These are phyloP conservation scores for Sphenopsis melanotis DNA, from an alignment of 2,797 vertebrate species.

Conservation along the genomic window DNA sequence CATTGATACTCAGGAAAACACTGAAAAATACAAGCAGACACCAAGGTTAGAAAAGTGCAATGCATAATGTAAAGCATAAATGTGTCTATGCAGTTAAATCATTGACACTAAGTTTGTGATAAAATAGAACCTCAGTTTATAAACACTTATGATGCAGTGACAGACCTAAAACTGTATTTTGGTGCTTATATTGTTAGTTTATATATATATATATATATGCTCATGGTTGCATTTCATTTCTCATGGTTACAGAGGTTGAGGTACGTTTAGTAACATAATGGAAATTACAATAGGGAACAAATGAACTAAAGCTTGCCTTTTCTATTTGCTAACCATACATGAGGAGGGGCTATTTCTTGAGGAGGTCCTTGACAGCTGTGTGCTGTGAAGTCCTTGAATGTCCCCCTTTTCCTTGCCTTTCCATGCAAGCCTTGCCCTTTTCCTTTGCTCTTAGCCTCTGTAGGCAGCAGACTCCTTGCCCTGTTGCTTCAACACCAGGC, in stretches of 20 bases:
- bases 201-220: neutral
- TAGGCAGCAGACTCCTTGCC: neutral
- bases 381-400: neutral
- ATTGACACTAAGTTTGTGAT: neutral
- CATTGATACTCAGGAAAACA: neutral
- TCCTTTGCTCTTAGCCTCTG: neutral
- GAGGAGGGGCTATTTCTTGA: neutral
- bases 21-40: neutral
- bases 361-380: neutral
- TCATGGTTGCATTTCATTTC: neutral
- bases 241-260: neutral
- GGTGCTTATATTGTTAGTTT: neutral
- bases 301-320: neutral
- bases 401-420: neutral
- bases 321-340: neutral
- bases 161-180: neutral
- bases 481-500: neutral
- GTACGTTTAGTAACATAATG: neutral
- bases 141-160: neutral
- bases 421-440: neutral
- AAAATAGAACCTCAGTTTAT: neutral
- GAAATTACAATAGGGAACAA: neutral
- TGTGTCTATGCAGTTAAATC: neutral
- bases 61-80: neutral
- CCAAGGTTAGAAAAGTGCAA: neutral